These are phyloP conservation scores for Lithosia quadra DNA, from an alignment of 2,888 invertebrate genomes.

Conservation along the genomic window DNA sequence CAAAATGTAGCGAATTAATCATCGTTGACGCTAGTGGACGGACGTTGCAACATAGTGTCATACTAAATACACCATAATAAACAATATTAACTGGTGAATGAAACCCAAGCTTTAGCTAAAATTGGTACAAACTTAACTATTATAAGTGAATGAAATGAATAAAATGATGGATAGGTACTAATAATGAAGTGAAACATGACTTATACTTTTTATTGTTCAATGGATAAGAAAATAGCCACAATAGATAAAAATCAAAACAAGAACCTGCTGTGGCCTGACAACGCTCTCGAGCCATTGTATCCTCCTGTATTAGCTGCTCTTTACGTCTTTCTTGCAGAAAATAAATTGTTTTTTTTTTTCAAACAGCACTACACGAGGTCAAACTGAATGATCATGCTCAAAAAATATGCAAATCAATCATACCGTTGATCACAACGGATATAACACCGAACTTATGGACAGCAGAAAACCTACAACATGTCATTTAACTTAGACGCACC, in stretches of 20 bases:
- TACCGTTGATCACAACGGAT: not conserved
- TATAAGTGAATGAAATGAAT: not conserved
- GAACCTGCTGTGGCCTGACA: not conserved
- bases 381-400: not conserved
- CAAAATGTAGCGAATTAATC: constrained; percentile 31
- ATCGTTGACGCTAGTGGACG: not conserved
- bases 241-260: not conserved
- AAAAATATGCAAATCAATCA: not conserved
- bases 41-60: not conserved
- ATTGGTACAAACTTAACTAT: not conserved
- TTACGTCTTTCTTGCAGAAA: not conserved
- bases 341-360: not conserved
- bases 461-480: not conserved
- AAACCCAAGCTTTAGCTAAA: not conserved
- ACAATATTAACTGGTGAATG: not conserved
- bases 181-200: not conserved
- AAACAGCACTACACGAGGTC: not conserved
- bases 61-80: not conserved
- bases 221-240: not conserved
- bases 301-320: not conserved
- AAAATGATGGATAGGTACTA: not conserved
- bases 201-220: not conserved
- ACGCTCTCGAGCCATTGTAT: not conserved
- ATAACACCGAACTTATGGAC: not conserved
- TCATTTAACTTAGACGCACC: too few species aligned